Percentiles rank a stretch among this genome's conserved stretches.
These are phyloP conservation scores for Mobula birostris DNA, from an alignment of 2,113 vertebrate species.

Conservation along the genomic window DNA sequence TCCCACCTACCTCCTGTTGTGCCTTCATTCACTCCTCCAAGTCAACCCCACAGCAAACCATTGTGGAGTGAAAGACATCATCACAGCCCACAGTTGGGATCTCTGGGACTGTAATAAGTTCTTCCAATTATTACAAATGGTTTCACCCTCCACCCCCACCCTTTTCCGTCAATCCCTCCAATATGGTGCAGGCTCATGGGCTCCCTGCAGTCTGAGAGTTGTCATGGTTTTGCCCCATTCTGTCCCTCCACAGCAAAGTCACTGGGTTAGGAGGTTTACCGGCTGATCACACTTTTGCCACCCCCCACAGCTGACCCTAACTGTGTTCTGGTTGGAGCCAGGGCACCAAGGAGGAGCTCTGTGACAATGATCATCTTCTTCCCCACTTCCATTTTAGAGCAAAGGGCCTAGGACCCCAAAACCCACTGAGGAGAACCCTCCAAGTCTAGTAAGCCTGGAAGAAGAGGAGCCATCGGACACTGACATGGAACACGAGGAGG, in stretches of 20 bases:
- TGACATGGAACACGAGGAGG: slow-evolving; percentile 65
- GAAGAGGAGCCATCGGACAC: slow-evolving; percentile 70
- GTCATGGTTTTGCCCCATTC: neutral
- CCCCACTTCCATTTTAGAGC: slow-evolving; percentile 47
- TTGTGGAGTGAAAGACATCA: neutral
- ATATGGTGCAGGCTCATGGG: too few relatives aligned
- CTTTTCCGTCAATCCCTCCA: neutral
- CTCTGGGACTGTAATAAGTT: neutral
- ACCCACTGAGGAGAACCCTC: slow-evolving; percentile 38
- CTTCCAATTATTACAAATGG: too few relatives aligned
- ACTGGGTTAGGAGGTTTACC: neutral
- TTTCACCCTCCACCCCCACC: neutral
- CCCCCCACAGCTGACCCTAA: too few relatives aligned
- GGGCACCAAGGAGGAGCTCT: neutral
- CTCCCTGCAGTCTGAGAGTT: neutral
- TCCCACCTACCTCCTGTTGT: neutral
- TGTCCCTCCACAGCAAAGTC: neutral
- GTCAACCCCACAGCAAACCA: neutral
- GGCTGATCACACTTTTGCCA: neutral
- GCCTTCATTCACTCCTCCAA: neutral
- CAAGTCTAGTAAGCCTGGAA: slow-evolving; percentile 49
- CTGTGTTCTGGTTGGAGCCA: neutral
- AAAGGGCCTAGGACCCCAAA: slow-evolving; percentile 50
- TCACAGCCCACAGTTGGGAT: neutral
- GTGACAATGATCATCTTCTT: neutral